Percentiles rank a stretch among this genome's conserved stretches.
phyloP scores from a whole-genome alignment of 2,113 vertebrate genomes.

The Cyprinodon tularosa region DNA sequence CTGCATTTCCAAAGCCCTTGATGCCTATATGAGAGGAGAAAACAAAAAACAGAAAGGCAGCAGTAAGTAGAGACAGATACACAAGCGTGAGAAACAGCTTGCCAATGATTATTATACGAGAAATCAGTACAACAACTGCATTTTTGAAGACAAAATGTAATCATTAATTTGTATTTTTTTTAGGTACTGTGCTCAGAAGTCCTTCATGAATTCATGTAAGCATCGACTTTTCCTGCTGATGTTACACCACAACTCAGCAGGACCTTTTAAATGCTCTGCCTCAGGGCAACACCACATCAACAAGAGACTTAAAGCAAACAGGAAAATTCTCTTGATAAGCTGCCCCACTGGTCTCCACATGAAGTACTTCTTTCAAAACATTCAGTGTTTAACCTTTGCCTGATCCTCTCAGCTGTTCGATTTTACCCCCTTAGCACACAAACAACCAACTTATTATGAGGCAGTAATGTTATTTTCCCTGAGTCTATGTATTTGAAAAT shows the following conservation, averaged over 20 bases:
- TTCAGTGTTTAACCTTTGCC: slow-evolving; percentile 11
- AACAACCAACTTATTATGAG: not conserved
- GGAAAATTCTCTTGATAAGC: not conserved
- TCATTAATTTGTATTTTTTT: not conserved
- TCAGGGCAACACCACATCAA: slow-evolving; percentile 6
- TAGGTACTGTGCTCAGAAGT: not conserved
- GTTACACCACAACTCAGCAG: not conserved
- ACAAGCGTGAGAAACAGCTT: not conserved
- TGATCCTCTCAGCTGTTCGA: slow-evolving; percentile 3
- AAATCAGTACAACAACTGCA: not conserved
- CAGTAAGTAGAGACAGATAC: not conserved
- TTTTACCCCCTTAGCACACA: not conserved
- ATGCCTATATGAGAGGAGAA: not conserved
- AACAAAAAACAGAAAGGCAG: not conserved
- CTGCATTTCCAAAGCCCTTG: not conserved
- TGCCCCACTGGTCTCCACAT: slow-evolving; percentile 25
- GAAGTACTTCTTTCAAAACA: slow-evolving; percentile 11
- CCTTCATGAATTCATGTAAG: not conserved
- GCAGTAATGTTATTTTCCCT: not conserved
- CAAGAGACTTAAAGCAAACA: slow-evolving; percentile 5
- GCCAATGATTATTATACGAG: not conserved
- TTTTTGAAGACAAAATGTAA: not conserved
- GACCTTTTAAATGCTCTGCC: slow-evolving; percentile 7
- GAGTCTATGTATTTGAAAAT: not conserved
- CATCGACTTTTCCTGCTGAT: not conserved